phyloP scores from a whole-genome alignment of 2,888 invertebrate species.

The Drosophila paranaensis region DNA sequence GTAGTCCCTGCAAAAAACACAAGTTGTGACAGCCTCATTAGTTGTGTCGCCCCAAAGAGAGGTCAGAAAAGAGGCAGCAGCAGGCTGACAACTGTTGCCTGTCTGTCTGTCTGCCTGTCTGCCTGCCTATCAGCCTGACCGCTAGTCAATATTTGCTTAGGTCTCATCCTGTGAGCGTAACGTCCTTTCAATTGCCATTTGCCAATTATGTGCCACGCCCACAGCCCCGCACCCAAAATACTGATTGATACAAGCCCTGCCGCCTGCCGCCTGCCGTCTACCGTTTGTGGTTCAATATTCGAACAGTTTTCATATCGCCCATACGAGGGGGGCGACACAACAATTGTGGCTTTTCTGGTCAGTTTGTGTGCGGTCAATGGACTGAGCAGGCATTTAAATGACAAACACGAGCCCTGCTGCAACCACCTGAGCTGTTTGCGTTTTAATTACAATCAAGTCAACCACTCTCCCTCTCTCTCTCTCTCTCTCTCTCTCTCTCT shows the following conservation, averaged over 20 bases:
- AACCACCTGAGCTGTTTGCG: conserved; percentile 62
- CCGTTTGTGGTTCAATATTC: conserved; percentile 72
- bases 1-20: conserved; percentile 85
- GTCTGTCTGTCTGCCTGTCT: conserved; percentile 13
- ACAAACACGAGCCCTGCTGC: conserved; percentile 52
- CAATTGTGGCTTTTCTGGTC: conserved; percentile 74
- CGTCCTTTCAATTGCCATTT: conserved; percentile 70
- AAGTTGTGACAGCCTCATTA: conserved; percentile 38
- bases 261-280: conserved; percentile 2
- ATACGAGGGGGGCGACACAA: conserved; percentile 21
- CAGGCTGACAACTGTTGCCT: conserved; percentile 47
- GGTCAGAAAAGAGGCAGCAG: conserved; percentile 7
- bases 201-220: conserved; percentile 60
- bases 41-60: conserved; percentile 22
- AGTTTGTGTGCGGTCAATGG: conserved; percentile 59
- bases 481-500: neutral
- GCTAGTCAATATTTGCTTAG: conserved; percentile 72
- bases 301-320: conserved; percentile 51
- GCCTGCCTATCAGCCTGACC: conserved; percentile 15
- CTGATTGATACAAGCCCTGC: conserved; percentile 72
- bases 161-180: conserved; percentile 31
- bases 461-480: neutral
- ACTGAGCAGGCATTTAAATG: conserved; percentile 60
- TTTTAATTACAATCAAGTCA: conserved; percentile 74
- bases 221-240: neutral